These are phyloP conservation scores for Neocloeon triangulifer DNA, from an alignment of 1,140 invertebrate species.

Conservation along the genomic window DNA sequence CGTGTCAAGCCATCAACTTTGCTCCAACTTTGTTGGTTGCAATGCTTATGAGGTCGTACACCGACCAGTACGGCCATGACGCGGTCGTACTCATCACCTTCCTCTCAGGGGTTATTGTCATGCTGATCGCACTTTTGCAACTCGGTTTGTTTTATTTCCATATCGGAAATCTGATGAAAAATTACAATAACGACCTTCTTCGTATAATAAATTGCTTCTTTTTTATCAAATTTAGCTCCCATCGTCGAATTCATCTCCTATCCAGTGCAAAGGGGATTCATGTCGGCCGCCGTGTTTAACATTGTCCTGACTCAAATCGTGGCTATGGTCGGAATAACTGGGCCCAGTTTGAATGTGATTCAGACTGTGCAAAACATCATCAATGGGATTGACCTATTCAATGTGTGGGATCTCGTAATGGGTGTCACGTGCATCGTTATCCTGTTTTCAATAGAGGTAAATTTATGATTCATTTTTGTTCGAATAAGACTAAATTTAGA, in stretches of 20 bases:
- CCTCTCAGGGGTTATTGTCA: constrained; percentile 36
- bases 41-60: too few species aligned
- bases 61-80: constrained; percentile 26
- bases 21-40: constrained; percentile 57
- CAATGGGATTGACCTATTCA: constrained; percentile 23
- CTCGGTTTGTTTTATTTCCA: constrained; percentile 22
- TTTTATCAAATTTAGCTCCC: constrained; percentile 45
- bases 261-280: constrained; percentile 71
- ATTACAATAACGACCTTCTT: neutral
- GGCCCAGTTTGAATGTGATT: constrained; percentile 32
- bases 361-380: constrained; percentile 29
- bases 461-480: too few species aligned
- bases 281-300: constrained; percentile 62
- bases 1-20: constrained; percentile 60
- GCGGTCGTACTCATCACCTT: constrained; percentile 53
- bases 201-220: neutral
- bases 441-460: too few species aligned
- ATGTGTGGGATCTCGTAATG: constrained; percentile 31
- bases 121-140: constrained; percentile 43
- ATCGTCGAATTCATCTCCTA: constrained; percentile 67
- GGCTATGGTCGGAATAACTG: constrained; percentile 38
- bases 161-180: too few species aligned
- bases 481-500: too few species aligned
- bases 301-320: constrained; percentile 66
- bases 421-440: constrained; percentile 33